phyloP scores from a whole-genome alignment of 2,888 invertebrate genomes.

The Parnassius apollo region DNA sequence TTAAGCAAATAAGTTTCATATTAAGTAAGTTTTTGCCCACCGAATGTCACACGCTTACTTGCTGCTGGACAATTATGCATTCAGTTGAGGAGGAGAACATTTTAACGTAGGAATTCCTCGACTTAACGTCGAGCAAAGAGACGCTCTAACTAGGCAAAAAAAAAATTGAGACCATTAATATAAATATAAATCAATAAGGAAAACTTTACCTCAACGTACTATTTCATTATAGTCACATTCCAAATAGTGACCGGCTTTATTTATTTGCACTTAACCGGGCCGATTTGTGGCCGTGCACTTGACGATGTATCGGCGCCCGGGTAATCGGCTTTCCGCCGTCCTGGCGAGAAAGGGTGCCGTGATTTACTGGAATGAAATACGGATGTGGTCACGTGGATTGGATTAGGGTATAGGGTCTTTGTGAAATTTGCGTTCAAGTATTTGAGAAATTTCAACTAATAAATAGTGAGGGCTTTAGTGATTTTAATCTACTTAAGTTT shows the following conservation, averaged over 20 bases:
- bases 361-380: slow-evolving; percentile 16
- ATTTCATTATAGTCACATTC: background rate
- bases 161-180: too few relatives aligned
- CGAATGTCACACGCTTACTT: too few relatives aligned
- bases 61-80: too few relatives aligned
- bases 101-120: too few relatives aligned
- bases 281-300: slow-evolving; percentile 21
- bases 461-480: background rate
- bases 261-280: slow-evolving; percentile 20
- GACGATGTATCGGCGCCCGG: slow-evolving; percentile 17
- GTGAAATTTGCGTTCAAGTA: background rate
- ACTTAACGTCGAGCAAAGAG: too few relatives aligned
- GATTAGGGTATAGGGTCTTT: background rate
- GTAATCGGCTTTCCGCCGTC: slow-evolving; percentile 20
- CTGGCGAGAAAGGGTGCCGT: slow-evolving; percentile 7
- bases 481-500: too few relatives aligned
- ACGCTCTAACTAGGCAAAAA: too few relatives aligned
- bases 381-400: slow-evolving; percentile 4
- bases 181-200: background rate
- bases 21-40: too few relatives aligned
- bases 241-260: slow-evolving; percentile 12
- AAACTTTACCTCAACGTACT: background rate
- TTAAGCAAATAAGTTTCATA: too few relatives aligned
- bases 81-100: too few relatives aligned
- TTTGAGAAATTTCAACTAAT: too few relatives aligned